phyloP scores from a whole-genome alignment of 2,888 invertebrate species.

The Salpingus planirostris region DNA sequence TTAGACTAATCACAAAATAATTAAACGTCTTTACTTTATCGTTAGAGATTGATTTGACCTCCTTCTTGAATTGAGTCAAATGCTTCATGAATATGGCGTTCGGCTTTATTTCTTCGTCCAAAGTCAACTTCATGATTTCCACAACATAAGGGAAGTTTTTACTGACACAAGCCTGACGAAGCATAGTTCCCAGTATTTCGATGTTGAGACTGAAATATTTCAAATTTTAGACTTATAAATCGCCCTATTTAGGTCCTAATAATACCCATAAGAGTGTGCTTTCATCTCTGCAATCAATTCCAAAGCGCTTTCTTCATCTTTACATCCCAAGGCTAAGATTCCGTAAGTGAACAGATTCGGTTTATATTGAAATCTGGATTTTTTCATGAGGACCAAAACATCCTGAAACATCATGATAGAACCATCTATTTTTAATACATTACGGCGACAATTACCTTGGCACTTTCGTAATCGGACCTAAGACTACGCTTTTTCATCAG shows the following conservation, averaged over 20 bases:
- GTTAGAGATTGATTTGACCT: constrained; percentile 46
- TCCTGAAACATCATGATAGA: constrained; percentile 42
- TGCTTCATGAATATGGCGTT: constrained; percentile 53
- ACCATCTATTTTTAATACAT: no score
- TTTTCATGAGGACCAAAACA: constrained; percentile 50
- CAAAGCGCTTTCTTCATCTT: constrained; percentile 51
- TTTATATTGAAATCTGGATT: constrained; percentile 44
- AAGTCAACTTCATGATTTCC: constrained; percentile 58
- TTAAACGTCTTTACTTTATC: constrained; percentile 44
- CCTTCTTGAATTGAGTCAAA: constrained; percentile 54
- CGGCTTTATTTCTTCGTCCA: constrained; percentile 52
- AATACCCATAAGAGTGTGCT: constrained; percentile 55
- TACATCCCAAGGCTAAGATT: constrained; percentile 71
- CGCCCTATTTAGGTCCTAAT: no score
- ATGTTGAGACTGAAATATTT: constrained; percentile 60
- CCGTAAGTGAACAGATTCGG: constrained; percentile 82
- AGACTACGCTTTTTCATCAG: constrained; percentile 73
- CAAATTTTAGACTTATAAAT: no score
- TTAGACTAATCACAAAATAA: no score
- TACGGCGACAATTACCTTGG: constrained; percentile 64
- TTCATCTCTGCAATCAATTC: constrained; percentile 64
- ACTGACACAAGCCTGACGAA: constrained; percentile 54
- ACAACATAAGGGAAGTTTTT: constrained; percentile 58
- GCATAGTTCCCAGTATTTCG: constrained; percentile 65
- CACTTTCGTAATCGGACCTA: constrained; percentile 59